These are phyloP conservation scores for Campopleginae sp. DNA, from an alignment of 2,888 invertebrate genomes.

Conservation along the genomic window DNA sequence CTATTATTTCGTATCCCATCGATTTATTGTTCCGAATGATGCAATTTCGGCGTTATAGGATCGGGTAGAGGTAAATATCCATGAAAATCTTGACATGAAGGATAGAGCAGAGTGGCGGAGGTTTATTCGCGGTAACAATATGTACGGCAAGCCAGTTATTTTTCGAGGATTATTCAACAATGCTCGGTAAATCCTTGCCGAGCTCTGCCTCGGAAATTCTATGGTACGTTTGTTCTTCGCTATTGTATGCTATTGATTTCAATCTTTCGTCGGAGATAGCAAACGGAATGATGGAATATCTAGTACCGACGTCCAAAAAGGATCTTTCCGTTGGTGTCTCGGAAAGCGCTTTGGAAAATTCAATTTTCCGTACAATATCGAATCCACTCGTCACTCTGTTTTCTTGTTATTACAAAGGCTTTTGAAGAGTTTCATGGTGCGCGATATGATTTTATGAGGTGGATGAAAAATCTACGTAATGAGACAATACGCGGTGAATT, in stretches of 20 bases:
- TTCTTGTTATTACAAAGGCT: background rate
- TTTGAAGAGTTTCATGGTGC: background rate
- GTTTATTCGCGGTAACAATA: constrained; percentile 1
- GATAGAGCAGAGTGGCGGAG: background rate
- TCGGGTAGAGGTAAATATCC: background rate
- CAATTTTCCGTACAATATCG: background rate
- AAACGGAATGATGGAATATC: background rate
- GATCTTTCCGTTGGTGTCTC: background rate
- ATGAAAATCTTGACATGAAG: background rate
- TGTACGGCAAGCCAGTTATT: constrained; percentile 2
- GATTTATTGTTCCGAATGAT: background rate
- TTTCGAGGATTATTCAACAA: constrained; percentile 7
- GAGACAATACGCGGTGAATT: too few relatives aligned
- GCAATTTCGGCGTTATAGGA: background rate
- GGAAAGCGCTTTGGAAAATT: background rate
- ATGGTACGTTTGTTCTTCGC: background rate
- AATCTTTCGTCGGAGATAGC: background rate
- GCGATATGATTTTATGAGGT: too few relatives aligned
- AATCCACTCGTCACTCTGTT: background rate
- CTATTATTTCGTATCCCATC: background rate
- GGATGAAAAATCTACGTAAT: too few relatives aligned
- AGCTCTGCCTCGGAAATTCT: background rate
- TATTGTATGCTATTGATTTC: constrained; percentile 4
- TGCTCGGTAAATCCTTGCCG: background rate
- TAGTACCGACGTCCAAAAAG: background rate